Evolutionary conservation across 2,797 vertebrate species (phyloP).

Genomic region (Cossypha caffra): DNA sequence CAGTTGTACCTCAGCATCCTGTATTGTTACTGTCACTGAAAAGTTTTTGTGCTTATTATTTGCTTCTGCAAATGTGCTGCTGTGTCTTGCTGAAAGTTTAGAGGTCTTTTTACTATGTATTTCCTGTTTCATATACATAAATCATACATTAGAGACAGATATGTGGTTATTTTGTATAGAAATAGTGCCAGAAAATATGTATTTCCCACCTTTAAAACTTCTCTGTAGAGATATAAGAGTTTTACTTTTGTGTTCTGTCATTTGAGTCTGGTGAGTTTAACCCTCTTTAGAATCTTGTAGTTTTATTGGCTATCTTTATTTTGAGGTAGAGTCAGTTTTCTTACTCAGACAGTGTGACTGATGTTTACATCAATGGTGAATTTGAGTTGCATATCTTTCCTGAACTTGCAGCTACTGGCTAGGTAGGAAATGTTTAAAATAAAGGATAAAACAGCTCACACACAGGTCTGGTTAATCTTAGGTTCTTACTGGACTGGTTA

Average conservation of each 20-base stretch:
- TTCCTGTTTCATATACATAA: not conserved
- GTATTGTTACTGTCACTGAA: not conserved
- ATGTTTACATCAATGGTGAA: not conserved
- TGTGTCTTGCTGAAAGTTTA: not conserved
- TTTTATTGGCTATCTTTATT: not conserved
- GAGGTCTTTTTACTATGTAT: not conserved
- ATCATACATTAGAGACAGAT: not conserved
- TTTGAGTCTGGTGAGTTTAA: not conserved
- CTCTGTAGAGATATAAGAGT: not conserved
- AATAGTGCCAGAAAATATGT: not conserved
- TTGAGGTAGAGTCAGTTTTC: not conserved
- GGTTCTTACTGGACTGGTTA: too few species aligned
- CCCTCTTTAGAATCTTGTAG: not conserved
- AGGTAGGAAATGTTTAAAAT: not conserved
- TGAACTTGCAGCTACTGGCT: not conserved
- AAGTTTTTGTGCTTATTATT: not conserved
- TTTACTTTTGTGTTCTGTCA: not conserved
- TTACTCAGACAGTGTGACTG: not conserved
- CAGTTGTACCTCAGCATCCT: not conserved
- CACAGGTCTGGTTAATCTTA: not conserved
- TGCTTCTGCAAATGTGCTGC: not conserved
- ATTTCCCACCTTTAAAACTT: not conserved
- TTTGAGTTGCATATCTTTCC: not conserved
- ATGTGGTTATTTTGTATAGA: not conserved
- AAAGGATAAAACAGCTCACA: not conserved